These are phyloP conservation scores for Lasioglossum baleicum DNA, from an alignment of 1,140 invertebrate species.

Conservation along the genomic window DNA sequence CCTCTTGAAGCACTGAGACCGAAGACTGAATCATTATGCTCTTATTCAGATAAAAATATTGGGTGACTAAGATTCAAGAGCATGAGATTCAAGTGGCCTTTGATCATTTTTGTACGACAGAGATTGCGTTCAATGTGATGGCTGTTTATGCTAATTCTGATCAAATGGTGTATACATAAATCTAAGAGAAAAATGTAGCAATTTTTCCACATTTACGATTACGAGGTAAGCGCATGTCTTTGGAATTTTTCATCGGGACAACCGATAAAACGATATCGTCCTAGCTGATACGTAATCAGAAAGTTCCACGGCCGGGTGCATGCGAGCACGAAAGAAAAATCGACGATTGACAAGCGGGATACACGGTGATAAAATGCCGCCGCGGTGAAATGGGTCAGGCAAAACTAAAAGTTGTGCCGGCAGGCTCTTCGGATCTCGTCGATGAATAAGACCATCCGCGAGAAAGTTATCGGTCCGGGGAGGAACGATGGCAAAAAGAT, in stretches of 20 bases:
- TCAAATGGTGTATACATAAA: too few relatives aligned
- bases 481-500: slow-evolving; percentile 11
- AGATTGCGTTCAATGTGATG: too few relatives aligned
- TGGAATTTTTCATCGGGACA: slow-evolving; percentile 13
- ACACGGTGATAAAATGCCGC: slow-evolving; percentile 8
- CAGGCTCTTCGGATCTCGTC: slow-evolving; percentile 20
- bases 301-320: slow-evolving; percentile 15
- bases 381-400: slow-evolving; percentile 19
- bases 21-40: too few relatives aligned
- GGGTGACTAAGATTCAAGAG: too few relatives aligned
- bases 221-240: neutral
- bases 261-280: slow-evolving; percentile 9
- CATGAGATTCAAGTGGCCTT: too few relatives aligned
- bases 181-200: too few relatives aligned
- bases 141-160: too few relatives aligned
- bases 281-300: neutral
- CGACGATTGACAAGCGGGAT: slow-evolving; percentile 1
- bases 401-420: slow-evolving; percentile 12
- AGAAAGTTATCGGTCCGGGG: slow-evolving; percentile 38
- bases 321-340: slow-evolving; percentile 10
- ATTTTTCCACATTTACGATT: too few relatives aligned
- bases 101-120: too few relatives aligned
- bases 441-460: slow-evolving; percentile 14
- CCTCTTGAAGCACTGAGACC: too few relatives aligned
- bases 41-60: too few relatives aligned